Percentiles rank a stretch among this genome's conserved stretches.
Evolutionary conservation across 1,140 invertebrate genomes (phyloP).

Genomic region (Panagrolaimus sp.): DNA sequence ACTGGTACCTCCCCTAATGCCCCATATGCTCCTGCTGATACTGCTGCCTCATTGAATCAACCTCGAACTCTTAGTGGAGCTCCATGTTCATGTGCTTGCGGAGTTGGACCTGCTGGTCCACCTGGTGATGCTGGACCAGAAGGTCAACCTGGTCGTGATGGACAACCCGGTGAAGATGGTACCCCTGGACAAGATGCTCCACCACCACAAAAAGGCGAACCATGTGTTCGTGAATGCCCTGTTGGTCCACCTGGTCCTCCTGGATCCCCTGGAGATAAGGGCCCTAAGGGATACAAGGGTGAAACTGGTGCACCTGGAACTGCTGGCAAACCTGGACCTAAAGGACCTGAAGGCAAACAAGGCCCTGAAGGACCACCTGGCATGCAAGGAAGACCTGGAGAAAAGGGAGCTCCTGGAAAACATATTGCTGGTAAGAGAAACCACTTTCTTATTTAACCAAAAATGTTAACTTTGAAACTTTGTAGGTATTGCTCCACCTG

Average conservation of each 20-base stretch:
- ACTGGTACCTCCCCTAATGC: constrained; percentile 7
- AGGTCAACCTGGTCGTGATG: constrained; percentile 59
- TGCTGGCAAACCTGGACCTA: constrained; percentile 68
- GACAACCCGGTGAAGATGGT: constrained; percentile 63
- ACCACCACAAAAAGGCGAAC: constrained; percentile 66
- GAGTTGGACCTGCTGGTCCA: constrained; percentile 68
- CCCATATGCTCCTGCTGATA: neutral
- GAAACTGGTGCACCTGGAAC: constrained; percentile 70
- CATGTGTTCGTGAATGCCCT: constrained; percentile 69
- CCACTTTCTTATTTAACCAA: too few relatives aligned
- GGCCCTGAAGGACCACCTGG: constrained; percentile 70
- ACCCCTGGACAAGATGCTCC: constrained; percentile 74
- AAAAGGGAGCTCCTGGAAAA: constrained; percentile 63
- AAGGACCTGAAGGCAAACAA: constrained; percentile 66
- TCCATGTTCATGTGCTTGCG: constrained; percentile 56
- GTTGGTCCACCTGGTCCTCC: constrained; percentile 70
- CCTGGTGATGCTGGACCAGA: constrained; percentile 46
- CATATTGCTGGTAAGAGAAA: constrained; percentile 58
- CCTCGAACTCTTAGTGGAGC: neutral
- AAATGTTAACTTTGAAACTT: too few relatives aligned
- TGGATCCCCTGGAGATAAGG: constrained; percentile 63
- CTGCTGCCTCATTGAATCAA: neutral
- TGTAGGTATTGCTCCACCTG: constrained; percentile 63
- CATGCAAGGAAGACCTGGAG: constrained; percentile 68
- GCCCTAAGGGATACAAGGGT: constrained; percentile 68